Base-by-base conservation (phyloP, 1,140 invertebrate genomes). In the Leptonema lineaticorne region DNA sequence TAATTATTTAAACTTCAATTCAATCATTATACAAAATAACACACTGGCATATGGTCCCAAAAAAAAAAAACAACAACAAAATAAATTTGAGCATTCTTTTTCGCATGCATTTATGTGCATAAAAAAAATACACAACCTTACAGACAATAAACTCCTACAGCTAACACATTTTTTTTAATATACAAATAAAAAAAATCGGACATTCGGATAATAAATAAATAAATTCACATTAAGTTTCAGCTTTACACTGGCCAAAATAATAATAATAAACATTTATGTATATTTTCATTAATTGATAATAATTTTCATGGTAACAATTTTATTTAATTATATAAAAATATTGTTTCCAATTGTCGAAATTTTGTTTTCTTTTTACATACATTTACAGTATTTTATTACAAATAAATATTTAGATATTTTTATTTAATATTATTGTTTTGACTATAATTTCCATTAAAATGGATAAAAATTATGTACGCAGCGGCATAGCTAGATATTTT, bases 41-140 rank as follows among this genome's bases (percentile, higher is more conserved):
- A 28, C 33, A 72, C 70, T 72, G 70, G 70, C 70, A 65, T 60
- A 66, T 68, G 45, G 70, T 72, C 70, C 70, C 70, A 58, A n/a
- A n/a, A n/a, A n/a, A n/a, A n/a, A n/a, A n/a, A n/a, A n/a, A n/a
- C n/a, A n/a, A n/a, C n/a, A n/a, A n/a, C n/a, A n/a, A n/a, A n/a
- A n/a, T n/a, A n/a, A 29, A 59, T 59, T 68, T 72, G 67, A 72
- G 70, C 67, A 72, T 66, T 22, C 37, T 48, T 50, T n/a, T 41
- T 29, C 16, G 14, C n/a, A n/a, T n/a, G n/a, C n/a, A n/a, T n/a
- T n/a, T n/a, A n/a, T n/a, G n/a, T n/a, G n/a, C n/a, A 27, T 50
- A n/a, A 50, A 64, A 50, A 64, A 45, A 58, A 58, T 58, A 58
- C 48, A 53, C 48, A 53, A 53, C 22, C 56, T 33, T 62, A 33